Percentiles rank a stretch among this genome's conserved stretches.
phyloP scores from a whole-genome alignment of 1,140 invertebrate species.

The Drosophila ficusphila region DNA sequence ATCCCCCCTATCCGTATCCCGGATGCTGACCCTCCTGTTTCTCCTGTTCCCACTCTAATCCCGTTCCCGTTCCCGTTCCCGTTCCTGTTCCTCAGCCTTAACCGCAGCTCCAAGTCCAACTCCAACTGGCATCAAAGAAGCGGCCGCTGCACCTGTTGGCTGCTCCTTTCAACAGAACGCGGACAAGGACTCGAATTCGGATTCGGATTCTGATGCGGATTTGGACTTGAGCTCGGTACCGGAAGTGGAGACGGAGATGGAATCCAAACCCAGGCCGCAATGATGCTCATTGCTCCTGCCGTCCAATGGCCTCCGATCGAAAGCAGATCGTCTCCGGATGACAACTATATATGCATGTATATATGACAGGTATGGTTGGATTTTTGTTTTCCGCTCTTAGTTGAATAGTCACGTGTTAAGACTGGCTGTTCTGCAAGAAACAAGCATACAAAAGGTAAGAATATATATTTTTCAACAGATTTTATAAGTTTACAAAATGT shows the following conservation, averaged over 20 bases:
- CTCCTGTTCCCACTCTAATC: neutral
- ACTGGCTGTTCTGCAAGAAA: constrained; percentile 18
- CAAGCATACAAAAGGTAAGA: neutral
- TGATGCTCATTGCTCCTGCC: constrained; percentile 17
- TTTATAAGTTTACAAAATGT: too few species aligned
- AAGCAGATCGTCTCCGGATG: constrained; percentile 9
- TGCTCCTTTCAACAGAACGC: constrained; percentile 13
- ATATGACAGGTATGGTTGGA: neutral
- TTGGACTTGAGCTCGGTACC: neutral
- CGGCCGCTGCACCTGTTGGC: constrained; percentile 3
- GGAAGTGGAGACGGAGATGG: constrained; percentile 3
- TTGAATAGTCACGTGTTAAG: neutral
- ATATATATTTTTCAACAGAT: too few species aligned
- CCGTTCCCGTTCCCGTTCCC: neutral
- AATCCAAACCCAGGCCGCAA: neutral
- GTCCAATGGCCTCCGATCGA: neutral
- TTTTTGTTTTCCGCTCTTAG: constrained; percentile 2
- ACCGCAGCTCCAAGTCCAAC: neutral
- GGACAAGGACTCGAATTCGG: constrained; percentile 5
- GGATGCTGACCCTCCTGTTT: too few species aligned
- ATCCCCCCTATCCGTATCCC: neutral
- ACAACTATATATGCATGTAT: neutral
- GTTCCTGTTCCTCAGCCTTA: neutral
- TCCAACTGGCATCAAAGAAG: constrained; percentile 22
- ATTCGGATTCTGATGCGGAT: neutral